A percentile compares a stretch with the other conserved stretches of the same genome.
Conservation (phyloP, 2,797 vertebrate species). For the Squalus acanthias region DNA sequence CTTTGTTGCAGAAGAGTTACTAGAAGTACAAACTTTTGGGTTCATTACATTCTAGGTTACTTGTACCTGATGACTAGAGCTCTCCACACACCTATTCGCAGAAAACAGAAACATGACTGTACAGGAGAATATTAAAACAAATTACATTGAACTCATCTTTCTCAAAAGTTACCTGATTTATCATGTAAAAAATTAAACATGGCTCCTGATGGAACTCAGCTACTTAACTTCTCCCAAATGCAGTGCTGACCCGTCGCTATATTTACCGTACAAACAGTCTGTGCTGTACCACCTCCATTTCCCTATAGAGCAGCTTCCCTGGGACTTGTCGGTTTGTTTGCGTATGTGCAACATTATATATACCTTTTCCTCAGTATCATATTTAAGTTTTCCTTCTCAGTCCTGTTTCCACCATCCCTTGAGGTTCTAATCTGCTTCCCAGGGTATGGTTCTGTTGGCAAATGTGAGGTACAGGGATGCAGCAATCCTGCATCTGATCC, state of each 20-base stretch:
- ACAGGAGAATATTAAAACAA: slow-evolving; percentile 39
- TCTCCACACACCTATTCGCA: background rate
- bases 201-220: background rate
- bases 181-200: slow-evolving; percentile 32
- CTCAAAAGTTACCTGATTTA: slow-evolving; percentile 38
- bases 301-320: background rate
- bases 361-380: background rate
- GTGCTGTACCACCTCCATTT: background rate
- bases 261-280: background rate
- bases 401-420: background rate
- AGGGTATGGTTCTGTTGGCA: background rate
- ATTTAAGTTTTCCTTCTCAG: background rate
- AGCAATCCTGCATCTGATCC: background rate
- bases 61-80: background rate
- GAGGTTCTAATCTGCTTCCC: background rate
- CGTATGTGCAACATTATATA: background rate
- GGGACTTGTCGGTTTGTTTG: background rate
- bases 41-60: background rate
- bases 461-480: background rate
- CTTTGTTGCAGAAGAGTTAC: background rate
- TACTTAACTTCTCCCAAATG: background rate
- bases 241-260: background rate
- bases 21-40: background rate
- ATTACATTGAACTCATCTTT: slow-evolving; percentile 40
- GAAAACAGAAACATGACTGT: slow-evolving; percentile 39